Percentiles rank a stretch among this genome's conserved stretches.
phyloP scores from a whole-genome alignment of 2,113 vertebrate species.

The Chloropsis cyanopogon region DNA sequence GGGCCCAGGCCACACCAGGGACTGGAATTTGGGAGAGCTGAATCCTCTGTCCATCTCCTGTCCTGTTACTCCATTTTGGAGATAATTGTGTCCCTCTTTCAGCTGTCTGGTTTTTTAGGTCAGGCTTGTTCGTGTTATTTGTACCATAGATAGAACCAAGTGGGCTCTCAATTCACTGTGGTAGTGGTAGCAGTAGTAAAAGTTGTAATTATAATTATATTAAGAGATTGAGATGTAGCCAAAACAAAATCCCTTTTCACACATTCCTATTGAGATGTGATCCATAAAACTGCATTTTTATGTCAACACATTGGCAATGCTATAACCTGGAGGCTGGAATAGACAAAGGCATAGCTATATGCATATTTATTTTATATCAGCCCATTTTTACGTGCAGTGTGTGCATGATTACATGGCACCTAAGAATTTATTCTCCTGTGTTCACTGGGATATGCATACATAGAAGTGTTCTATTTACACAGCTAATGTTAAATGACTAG shows the following conservation, averaged over 20 bases:
- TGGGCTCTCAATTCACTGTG: neutral
- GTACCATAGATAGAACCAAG: neutral
- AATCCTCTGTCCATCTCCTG: neutral
- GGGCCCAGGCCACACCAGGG: neutral
- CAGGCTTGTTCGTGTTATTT: neutral
- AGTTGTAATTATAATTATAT: conserved; percentile 54
- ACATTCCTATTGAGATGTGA: conserved; percentile 37
- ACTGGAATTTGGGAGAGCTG: neutral
- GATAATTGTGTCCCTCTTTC: neutral
- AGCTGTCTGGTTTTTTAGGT: neutral
- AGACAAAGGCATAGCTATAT: neutral
- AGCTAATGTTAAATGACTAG: neutral
- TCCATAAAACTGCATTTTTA: conserved; percentile 48
- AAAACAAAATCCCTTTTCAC: conserved; percentile 48
- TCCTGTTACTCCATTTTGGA: neutral
- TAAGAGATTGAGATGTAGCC: conserved; percentile 20
- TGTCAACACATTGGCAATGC: conserved; percentile 23
- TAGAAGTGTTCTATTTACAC: neutral
- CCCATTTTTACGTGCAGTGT: neutral
- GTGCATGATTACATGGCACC: neutral
- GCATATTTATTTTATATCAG: conserved; percentile 3
- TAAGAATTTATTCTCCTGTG: neutral
- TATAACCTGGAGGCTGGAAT: neutral
- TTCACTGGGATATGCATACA: neutral
- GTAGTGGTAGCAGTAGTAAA: conserved; percentile 19